Conservation (phyloP, 1,140 invertebrate species). For the Drosophila sp. region DNA sequence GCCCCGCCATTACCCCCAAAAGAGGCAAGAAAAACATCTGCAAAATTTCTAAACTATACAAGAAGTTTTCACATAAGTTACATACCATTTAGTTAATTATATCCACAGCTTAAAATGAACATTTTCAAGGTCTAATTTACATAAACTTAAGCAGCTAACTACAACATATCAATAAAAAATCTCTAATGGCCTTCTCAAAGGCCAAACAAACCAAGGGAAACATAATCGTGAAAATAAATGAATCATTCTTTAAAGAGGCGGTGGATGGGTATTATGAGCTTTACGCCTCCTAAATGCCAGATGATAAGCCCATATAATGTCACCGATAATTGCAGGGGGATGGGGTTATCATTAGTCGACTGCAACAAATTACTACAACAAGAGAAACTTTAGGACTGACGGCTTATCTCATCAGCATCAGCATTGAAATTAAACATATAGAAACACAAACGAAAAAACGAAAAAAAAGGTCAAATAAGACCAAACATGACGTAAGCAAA, state of each 20-base stretch:
- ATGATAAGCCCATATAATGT: not conserved
- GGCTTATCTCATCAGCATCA: conserved; percentile 47
- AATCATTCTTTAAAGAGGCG: conserved; percentile 9
- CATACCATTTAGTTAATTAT: conserved; percentile 18
- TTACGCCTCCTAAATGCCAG: conserved; percentile 7
- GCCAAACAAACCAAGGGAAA: conserved; percentile 25
- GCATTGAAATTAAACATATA: conserved; percentile 33
- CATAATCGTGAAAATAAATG: conserved; percentile 8
- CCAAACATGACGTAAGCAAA: conserved; percentile 52
- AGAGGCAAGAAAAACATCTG: conserved; percentile 44
- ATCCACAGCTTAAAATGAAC: conserved; percentile 14
- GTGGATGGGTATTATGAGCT: not conserved
- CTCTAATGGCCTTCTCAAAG: conserved; percentile 32
- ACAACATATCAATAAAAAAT: conserved; percentile 45
- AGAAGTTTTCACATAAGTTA: conserved; percentile 14
- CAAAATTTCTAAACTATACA: conserved; percentile 48
- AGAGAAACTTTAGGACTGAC: conserved; percentile 21
- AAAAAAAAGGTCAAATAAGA: conserved; percentile 40
- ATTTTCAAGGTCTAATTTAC: conserved; percentile 40
- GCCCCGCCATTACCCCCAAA: not conserved
- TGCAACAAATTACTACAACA: conserved; percentile 27
- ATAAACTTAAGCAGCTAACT: conserved; percentile 27
- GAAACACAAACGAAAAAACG: not conserved
- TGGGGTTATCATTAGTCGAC: conserved; percentile 33
- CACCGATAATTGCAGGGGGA: not conserved